Conservation (phyloP, 35 echinoderm and acorn worm species). For the Strongylocentrotus purpuratus region DNA sequence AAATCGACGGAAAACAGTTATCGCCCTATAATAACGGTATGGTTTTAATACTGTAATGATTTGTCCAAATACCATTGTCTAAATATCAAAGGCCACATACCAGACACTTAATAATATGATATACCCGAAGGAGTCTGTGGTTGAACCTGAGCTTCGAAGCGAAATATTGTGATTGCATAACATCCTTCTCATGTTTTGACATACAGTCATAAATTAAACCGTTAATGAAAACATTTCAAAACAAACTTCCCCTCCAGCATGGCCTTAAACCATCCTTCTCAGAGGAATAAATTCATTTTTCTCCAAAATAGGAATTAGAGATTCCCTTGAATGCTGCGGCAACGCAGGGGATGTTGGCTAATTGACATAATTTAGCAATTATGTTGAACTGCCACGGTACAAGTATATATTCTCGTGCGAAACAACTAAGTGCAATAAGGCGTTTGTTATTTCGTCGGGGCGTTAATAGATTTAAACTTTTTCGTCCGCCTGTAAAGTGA, state of each 20-base stretch:
- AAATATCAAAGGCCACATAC: too few species aligned
- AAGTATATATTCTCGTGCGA: neutral
- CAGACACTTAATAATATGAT: too few species aligned
- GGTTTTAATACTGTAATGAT: too few species aligned
- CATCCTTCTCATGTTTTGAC: neutral
- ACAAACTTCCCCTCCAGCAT: neutral
- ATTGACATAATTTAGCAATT: conserved; percentile 39
- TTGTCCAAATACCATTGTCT: too few species aligned
- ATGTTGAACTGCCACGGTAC: neutral
- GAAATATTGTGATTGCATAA: neutral
- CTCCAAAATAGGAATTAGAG: neutral
- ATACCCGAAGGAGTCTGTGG: neutral
- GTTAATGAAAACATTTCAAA: neutral
- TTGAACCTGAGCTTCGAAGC: neutral
- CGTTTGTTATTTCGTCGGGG: neutral
- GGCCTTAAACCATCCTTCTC: neutral
- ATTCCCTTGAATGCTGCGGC: neutral
- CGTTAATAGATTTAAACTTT: conserved; percentile 16
- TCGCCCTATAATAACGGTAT: too few species aligned
- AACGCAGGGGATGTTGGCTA: neutral
- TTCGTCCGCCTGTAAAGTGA: conserved; percentile 9
- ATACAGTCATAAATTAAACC: neutral
- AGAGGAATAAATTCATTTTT: conserved; percentile 23
- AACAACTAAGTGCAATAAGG: neutral
- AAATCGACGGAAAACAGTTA: too few species aligned